A percentile compares a stretch with the other conserved stretches of the same genome.
Conservation (phyloP, 1,140 invertebrate species). For the Drosophila guanche region DNA sequence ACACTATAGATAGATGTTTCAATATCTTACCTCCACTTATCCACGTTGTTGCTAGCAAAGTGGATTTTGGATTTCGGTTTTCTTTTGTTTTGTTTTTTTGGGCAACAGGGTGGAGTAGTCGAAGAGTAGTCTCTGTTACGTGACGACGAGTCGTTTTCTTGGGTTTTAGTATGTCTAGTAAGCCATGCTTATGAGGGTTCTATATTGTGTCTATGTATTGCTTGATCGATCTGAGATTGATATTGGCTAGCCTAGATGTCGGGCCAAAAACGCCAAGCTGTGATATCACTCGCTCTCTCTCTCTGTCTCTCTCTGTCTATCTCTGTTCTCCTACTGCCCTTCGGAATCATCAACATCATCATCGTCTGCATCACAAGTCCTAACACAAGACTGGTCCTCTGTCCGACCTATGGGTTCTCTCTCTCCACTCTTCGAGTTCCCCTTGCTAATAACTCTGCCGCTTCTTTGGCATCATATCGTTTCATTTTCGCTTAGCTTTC, state of each 20-base stretch:
- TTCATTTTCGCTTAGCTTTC: slow-evolving; percentile 24
- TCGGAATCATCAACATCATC: slow-evolving; percentile 4
- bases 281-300: slow-evolving; percentile 16
- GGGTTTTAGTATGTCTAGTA: slow-evolving; percentile 53
- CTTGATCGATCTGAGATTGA: slow-evolving; percentile 55
- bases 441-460: slow-evolving; percentile 12
- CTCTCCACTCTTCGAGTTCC: slow-evolving; percentile 3
- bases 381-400: slow-evolving; percentile 6
- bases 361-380: background rate
- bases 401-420: slow-evolving; percentile 14
- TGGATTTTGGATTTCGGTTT: too few relatives aligned
- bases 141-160: slow-evolving; percentile 23
- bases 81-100: too few relatives aligned
- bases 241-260: slow-evolving; percentile 54
- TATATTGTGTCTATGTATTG: slow-evolving; percentile 65
- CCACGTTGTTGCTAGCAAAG: slow-evolving; percentile 20
- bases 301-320: slow-evolving; percentile 9
- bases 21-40: slow-evolving; percentile 25
- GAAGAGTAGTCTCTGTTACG: too few relatives aligned
- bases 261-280: slow-evolving; percentile 24
- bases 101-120: too few relatives aligned
- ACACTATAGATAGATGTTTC: slow-evolving; percentile 27
- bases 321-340: slow-evolving; percentile 5
- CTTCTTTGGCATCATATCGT: slow-evolving; percentile 42
- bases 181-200: slow-evolving; percentile 67